Evolutionary conservation across 2,888 invertebrate genomes (phyloP).

Genomic region (Drosophila siamana): DNA sequence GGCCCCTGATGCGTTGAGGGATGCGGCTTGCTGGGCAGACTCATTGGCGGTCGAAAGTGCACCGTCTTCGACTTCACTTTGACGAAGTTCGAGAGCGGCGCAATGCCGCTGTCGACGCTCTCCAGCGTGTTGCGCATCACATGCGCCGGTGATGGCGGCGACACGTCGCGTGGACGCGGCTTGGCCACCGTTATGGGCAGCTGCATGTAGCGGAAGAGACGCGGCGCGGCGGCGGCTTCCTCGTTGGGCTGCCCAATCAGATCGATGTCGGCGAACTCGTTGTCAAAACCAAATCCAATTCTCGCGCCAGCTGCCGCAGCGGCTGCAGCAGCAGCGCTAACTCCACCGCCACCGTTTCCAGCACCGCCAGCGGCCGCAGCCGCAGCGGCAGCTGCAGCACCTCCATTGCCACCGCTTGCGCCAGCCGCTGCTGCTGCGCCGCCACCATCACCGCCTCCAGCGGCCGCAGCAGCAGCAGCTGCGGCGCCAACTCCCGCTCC

Average conservation of each 20-base stretch:
- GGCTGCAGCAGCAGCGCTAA: background rate
- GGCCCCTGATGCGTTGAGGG: constrained; percentile 58
- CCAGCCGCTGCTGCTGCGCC: background rate
- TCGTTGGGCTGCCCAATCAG: constrained; percentile 16
- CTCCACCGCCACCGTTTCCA: background rate
- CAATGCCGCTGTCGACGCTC: constrained; percentile 65
- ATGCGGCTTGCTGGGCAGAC: background rate
- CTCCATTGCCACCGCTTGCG: constrained; percentile 7
- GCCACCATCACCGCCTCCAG: background rate
- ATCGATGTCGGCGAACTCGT: constrained; percentile 23
- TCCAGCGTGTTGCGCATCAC: constrained; percentile 66
- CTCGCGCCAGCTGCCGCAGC: background rate
- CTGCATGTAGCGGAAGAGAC: constrained; percentile 56
- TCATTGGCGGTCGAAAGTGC: constrained; percentile 69
- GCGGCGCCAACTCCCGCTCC: background rate
- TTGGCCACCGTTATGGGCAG: constrained; percentile 26
- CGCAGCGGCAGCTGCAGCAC: background rate
- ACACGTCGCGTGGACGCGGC: constrained; percentile 9
- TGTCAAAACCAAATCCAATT: constrained; percentile 5
- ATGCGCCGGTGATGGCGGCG: background rate
- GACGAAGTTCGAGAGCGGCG: constrained; percentile 51
- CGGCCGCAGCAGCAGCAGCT: background rate
- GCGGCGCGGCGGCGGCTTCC: constrained; percentile 33
- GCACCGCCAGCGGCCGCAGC: background rate
- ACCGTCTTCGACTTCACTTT: constrained; percentile 40